Conservation (phyloP, 1,140 invertebrate genomes). For the Adelges cooleyi region DNA sequence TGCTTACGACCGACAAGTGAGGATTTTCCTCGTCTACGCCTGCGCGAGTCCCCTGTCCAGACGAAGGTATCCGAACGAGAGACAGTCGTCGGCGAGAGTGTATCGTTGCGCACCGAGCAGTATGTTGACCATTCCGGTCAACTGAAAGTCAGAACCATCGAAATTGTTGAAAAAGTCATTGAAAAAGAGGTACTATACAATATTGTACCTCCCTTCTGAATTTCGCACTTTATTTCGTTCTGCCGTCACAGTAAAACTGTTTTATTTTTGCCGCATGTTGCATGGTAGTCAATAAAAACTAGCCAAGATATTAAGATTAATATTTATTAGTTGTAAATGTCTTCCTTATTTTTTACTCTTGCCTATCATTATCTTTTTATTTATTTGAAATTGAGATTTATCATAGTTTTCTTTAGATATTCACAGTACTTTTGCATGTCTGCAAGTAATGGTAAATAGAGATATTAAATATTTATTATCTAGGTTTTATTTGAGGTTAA, state of each 20-base stretch:
- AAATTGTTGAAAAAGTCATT: conserved; percentile 88
- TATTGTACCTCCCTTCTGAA: conserved; percentile 12
- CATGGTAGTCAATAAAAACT: not conserved
- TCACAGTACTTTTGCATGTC: too few relatives aligned
- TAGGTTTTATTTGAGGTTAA: too few relatives aligned
- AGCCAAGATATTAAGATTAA: too few relatives aligned
- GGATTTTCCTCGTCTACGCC: conserved; percentile 68
- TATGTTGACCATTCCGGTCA: conserved; percentile 77
- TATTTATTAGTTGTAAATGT: too few relatives aligned
- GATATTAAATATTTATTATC: too few relatives aligned
- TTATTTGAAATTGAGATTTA: too few relatives aligned
- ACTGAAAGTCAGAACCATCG: conserved; percentile 72
- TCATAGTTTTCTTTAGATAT: too few relatives aligned
- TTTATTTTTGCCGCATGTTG: not conserved
- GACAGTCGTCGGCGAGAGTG: conserved; percentile 76
- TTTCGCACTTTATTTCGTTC: conserved; percentile 15
- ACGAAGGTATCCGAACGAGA: conserved; percentile 74
- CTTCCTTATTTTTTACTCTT: too few relatives aligned
- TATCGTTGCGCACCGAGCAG: conserved; percentile 74
- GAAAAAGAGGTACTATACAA: conserved; percentile 66
- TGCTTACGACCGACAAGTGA: conserved; percentile 47
- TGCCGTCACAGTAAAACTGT: not conserved
- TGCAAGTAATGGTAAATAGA: too few relatives aligned
- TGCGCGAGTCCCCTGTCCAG: conserved; percentile 66
- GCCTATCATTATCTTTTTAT: too few relatives aligned